Base-by-base conservation (phyloP, 2,888 invertebrate species). In the Dexiosoma caninum region DNA sequence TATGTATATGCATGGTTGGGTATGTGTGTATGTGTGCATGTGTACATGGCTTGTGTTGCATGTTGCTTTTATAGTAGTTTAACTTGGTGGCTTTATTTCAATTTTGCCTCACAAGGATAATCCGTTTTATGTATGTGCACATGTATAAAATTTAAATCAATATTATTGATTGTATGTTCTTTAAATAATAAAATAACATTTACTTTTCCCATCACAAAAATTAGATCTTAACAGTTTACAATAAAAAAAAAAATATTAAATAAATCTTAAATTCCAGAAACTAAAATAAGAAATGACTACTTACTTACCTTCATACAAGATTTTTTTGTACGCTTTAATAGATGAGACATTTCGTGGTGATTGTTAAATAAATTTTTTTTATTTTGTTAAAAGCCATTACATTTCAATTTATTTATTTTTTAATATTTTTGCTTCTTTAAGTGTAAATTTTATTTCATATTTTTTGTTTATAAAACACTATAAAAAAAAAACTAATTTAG, bases 271-370 rank as follows among this genome's bases (percentile, higher is more conserved):
- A n/a, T n/a, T n/a, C n/a, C n/a, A n/a, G n/a, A n/a, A n/a, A n/a
- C n/a, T n/a, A n/a, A n/a, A n/a, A n/a, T 30, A 32, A 19, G 1
- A 32, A n/a, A 30, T 44, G 2, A 8, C n/a, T n/a, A n/a, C n/a
- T n/a, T n/a, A n/a, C 87, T 89, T 85, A 89, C 89, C 88, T 89
- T 89, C 75, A 88, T 85, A 83, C 89, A 89, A 83, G 89, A 89
- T 79, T 89, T 89, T 83, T 89, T 89, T 77, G 89, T 89, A 85
- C 89, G 88, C 84, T 87, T 88, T 49, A 89, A 85, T 83, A 89
- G 85, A 81, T 89, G 86, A 80, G 89, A 88, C 89, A 89, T 88
- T 27, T 79, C 66, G 70, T 66, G 46, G 44, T 66, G 23, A 62
- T 66, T 66, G 37, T 70, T 53, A 69, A 46, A 70, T 59, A 59